phyloP scores from a whole-genome alignment of 2,113 vertebrate species.

The Ahaetulla prasina region DNA sequence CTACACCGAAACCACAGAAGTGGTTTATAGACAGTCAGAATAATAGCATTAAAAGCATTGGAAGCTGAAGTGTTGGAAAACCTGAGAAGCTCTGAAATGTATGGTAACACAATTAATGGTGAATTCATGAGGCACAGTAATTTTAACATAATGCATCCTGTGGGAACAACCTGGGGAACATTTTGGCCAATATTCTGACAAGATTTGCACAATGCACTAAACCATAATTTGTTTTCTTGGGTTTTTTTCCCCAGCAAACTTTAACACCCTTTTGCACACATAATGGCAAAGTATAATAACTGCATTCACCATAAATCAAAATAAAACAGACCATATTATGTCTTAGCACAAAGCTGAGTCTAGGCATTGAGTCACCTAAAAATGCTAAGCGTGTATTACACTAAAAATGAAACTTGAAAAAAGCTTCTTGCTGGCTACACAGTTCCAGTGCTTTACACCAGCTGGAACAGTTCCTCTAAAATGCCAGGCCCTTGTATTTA shows the following conservation, averaged over 20 bases:
- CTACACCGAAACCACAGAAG: background rate
- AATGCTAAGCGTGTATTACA: background rate
- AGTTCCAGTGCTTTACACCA: background rate
- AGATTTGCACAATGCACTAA: background rate
- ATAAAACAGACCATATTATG: background rate
- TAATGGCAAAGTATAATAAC: background rate
- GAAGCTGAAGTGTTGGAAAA: background rate
- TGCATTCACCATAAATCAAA: background rate
- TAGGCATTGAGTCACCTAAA: background rate
- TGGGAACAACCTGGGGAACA: background rate
- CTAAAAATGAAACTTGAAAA: background rate
- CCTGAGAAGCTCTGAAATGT: background rate
- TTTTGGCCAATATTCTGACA: background rate
- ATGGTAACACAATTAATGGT: background rate
- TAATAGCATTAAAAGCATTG: background rate
- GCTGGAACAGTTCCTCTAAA: background rate
- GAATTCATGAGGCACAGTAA: background rate
- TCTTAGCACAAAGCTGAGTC: background rate
- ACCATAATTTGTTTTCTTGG: background rate
- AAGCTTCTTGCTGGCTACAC: conserved; percentile 5
- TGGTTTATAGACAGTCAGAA: background rate
- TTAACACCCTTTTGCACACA: background rate
- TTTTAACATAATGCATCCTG: background rate
- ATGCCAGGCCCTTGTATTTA: background rate
- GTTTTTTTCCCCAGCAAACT: background rate